Percentiles rank a stretch among this genome's conserved stretches.
phyloP scores from a whole-genome alignment of 35 echinoderm and acorn worm genomes.

The Acanthaster planci region DNA sequence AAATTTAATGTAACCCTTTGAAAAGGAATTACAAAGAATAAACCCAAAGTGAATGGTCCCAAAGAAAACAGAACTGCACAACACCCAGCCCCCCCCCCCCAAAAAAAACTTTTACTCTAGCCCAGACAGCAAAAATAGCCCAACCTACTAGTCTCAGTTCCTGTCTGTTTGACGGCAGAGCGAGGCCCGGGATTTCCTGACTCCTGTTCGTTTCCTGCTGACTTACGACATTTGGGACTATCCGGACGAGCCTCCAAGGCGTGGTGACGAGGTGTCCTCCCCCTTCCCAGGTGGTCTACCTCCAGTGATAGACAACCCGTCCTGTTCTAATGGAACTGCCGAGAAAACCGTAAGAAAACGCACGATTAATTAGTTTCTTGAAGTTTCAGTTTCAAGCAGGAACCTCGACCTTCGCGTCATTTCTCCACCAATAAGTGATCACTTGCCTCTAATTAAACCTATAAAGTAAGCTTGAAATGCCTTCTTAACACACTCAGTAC shows the following conservation, averaged over 20 bases:
- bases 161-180: neutral
- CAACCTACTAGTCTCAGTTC: too few relatives aligned
- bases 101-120: too few relatives aligned
- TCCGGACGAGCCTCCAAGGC: neutral
- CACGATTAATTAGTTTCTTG: neutral
- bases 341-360: slow-evolving; percentile 48
- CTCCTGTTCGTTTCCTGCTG: slow-evolving; percentile 46
- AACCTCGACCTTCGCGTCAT: neutral
- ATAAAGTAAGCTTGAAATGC: too few relatives aligned
- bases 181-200: slow-evolving; percentile 68
- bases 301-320: slow-evolving; percentile 51
- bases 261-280: slow-evolving; percentile 44
- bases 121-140: too few relatives aligned
- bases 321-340: slow-evolving; percentile 51
- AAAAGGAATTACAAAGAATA: too few relatives aligned
- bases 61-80: too few relatives aligned
- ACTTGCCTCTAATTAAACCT: too few relatives aligned
- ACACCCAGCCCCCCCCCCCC: too few relatives aligned
- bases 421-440: too few relatives aligned
- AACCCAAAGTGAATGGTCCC: too few relatives aligned
- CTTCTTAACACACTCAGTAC: too few relatives aligned
- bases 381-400: neutral
- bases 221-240: slow-evolving; percentile 62
- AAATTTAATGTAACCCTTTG: too few relatives aligned
- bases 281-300: slow-evolving; percentile 54